Evolutionary conservation across 2,888 invertebrate genomes (phyloP).

Genomic region (Panopea generosa): DNA sequence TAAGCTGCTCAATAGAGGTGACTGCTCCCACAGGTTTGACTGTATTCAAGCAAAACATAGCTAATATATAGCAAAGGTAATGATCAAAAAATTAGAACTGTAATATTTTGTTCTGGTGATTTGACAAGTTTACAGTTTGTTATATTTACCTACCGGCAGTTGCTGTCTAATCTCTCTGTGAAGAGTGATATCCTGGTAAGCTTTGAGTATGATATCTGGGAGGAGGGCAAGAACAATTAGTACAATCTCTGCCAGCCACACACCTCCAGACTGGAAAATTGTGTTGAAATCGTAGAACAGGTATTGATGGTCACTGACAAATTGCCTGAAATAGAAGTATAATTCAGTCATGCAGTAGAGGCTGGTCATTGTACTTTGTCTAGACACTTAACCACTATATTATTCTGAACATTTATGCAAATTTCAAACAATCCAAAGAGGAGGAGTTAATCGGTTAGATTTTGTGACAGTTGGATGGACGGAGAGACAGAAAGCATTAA

Average conservation of each 20-base stretch:
- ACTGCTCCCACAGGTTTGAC: too few relatives aligned
- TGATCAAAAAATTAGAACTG: too few relatives aligned
- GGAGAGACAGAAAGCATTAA: too few relatives aligned
- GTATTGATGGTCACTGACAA: constrained; percentile 61
- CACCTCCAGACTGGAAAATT: constrained; percentile 64
- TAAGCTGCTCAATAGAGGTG: too few relatives aligned
- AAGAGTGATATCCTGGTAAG: constrained; percentile 59
- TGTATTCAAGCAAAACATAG: too few relatives aligned
- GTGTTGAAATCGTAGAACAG: constrained; percentile 67
- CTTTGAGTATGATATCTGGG: constrained; percentile 79
- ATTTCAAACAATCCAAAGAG: too few relatives aligned
- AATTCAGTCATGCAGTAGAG: background rate
- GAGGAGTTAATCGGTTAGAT: too few relatives aligned
- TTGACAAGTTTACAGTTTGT: too few relatives aligned
- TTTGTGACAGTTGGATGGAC: too few relatives aligned
- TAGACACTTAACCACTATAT: background rate
- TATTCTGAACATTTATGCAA: background rate
- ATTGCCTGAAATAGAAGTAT: constrained; percentile 61
- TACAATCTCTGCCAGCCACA: constrained; percentile 79
- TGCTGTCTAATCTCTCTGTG: constrained; percentile 23
- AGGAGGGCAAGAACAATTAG: constrained; percentile 77
- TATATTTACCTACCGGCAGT: constrained; percentile 41
- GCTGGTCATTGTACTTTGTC: too few relatives aligned
- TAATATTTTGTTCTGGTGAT: too few relatives aligned
- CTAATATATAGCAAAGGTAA: too few relatives aligned